Conservation (phyloP, 2,888 invertebrate genomes). For the Bibio marci region DNA sequence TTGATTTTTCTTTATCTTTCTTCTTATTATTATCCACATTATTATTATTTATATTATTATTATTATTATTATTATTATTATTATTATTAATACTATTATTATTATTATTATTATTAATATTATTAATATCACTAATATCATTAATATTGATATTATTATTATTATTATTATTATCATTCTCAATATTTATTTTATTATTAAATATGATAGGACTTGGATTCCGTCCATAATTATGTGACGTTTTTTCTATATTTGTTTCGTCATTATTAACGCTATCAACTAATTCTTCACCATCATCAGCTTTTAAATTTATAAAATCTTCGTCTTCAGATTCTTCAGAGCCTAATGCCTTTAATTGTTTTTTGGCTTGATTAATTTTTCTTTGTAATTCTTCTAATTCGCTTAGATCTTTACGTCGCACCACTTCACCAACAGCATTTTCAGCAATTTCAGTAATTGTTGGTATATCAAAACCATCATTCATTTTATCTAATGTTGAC, state of each 20-base stretch:
- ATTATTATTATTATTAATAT: too few relatives aligned
- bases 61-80: too few relatives aligned
- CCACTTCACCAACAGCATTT: slow-evolving; percentile 5
- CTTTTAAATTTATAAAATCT: slow-evolving; percentile 3
- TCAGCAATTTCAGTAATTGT: slow-evolving; percentile 28
- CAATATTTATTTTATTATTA: too few relatives aligned
- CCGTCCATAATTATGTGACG: not conserved
- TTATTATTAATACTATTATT: too few relatives aligned
- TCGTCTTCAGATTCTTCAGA: slow-evolving; percentile 5
- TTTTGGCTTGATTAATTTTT: slow-evolving; percentile 40
- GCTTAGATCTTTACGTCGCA: slow-evolving; percentile 26
- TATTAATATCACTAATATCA: too few relatives aligned
- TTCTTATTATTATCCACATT: too few relatives aligned
- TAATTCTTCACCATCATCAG: not conserved
- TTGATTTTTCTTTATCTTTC: too few relatives aligned
- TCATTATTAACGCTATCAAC: too few relatives aligned
- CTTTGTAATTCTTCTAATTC: slow-evolving; percentile 41
- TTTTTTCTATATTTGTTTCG: not conserved
- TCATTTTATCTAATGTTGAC: too few relatives aligned
- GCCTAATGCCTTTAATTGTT: slow-evolving; percentile 29
- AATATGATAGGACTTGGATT: not conserved
- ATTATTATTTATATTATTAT: too few relatives aligned
- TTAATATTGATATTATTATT: too few relatives aligned
- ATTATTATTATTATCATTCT: too few relatives aligned
- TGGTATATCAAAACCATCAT: slow-evolving; percentile 32